These are phyloP conservation scores for Timandra comae DNA, from an alignment of 2,888 invertebrate species.

Conservation along the genomic window DNA sequence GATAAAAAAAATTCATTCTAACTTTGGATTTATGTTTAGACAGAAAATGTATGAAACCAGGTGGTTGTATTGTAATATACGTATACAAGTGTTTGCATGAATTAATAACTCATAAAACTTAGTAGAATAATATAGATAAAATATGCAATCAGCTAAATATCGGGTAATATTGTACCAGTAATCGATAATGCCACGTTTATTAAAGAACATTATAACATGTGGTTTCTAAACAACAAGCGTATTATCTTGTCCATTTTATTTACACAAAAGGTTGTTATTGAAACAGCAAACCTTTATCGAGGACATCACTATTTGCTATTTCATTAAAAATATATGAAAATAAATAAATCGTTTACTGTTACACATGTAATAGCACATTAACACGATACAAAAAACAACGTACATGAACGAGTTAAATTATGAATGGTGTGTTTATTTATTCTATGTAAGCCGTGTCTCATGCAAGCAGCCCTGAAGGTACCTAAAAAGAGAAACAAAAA, in stretches of 20 bases:
- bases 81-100: no score
- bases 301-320: no score
- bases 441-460: constrained; percentile 64
- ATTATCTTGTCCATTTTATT: constrained; percentile 9
- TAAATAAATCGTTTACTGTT: constrained; percentile 7
- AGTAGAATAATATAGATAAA: constrained; percentile 20
- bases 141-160: constrained; percentile 40
- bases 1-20: no score
- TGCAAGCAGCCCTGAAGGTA: constrained; percentile 58
- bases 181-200: constrained; percentile 35
- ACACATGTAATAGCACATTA: constrained; percentile 1
- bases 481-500: constrained; percentile 45
- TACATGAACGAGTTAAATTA: constrained; percentile 64
- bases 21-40: no score
- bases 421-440: constrained; percentile 52
- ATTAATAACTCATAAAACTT: constrained; percentile 25
- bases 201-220: constrained; percentile 21
- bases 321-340: no score
- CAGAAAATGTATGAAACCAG: no score
- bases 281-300: no score
- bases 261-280: no score
- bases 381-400: constrained; percentile 34
- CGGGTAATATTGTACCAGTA: constrained; percentile 44
- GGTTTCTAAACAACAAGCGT: constrained; percentile 19
- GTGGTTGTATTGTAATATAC: no score